Conservation (phyloP, 2,113 vertebrate species). For the Fukomys damarensis region DNA sequence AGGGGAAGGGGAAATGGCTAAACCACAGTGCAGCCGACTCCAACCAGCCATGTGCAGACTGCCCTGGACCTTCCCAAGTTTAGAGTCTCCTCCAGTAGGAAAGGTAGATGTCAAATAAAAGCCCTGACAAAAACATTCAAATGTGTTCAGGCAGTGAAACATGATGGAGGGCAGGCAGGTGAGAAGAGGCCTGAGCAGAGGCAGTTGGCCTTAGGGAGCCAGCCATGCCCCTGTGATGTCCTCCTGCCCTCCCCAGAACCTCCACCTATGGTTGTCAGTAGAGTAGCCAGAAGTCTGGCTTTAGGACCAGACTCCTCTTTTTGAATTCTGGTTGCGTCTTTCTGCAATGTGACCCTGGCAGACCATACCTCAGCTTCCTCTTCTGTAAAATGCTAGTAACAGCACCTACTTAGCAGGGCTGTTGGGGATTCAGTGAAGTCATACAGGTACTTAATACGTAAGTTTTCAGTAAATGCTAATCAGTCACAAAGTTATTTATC, state of each 20-base stretch:
- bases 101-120: neutral
- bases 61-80: too few species aligned
- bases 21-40: neutral
- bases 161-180: neutral
- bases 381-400: neutral
- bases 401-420: neutral
- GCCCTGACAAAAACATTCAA: neutral
- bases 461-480: neutral
- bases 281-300: neutral
- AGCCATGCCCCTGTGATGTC: neutral
- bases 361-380: neutral
- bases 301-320: neutral
- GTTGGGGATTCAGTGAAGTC: neutral
- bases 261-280: neutral
- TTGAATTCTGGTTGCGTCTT: neutral
- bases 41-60: rapidly evolving
- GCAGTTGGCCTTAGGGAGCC: neutral
- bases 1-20: rapidly evolving
- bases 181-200: neutral
- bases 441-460: neutral
- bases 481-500: neutral
- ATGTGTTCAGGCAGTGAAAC: neutral
- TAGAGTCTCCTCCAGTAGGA: neutral
- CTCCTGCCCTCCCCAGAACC: neutral
- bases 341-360: neutral